These are phyloP conservation scores for Gasterosteus nipponicus DNA, from an alignment of 2,113 vertebrate species.

Conservation along the genomic window DNA sequence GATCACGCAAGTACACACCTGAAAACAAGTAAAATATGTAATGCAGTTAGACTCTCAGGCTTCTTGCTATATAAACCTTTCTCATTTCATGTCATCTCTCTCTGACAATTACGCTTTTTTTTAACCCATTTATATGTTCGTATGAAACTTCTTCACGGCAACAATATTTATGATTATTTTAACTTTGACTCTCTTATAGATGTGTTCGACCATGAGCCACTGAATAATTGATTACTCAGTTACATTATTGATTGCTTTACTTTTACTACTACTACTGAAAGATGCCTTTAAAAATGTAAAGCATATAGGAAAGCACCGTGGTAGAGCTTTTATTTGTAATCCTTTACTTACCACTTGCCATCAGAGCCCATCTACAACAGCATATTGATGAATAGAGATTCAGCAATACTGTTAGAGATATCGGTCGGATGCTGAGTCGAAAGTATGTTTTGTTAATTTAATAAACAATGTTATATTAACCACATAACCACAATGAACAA, in stretches of 20 bases:
- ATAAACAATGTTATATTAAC: too few species aligned
- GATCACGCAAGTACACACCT: background rate
- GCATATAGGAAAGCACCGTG: background rate
- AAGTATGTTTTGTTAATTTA: too few species aligned
- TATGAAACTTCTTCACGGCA: too few species aligned
- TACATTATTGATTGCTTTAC: background rate
- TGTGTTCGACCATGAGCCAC: background rate
- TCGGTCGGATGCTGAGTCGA: too few species aligned
- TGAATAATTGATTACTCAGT: background rate
- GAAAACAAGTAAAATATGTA: background rate
- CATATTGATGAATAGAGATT: too few species aligned
- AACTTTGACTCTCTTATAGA: background rate
- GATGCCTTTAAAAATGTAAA: background rate
- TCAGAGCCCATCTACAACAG: too few species aligned
- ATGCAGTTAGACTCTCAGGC: background rate
- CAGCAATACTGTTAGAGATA: too few species aligned
- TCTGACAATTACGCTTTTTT: background rate
- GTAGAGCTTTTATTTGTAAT: too few species aligned
- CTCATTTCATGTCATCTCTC: background rate
- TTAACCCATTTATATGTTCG: background rate
- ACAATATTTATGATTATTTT: background rate
- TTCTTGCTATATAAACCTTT: background rate
- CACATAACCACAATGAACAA: too few species aligned
- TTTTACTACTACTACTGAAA: background rate
- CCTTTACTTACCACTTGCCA: too few species aligned